Base-by-base conservation (phyloP, 2,888 invertebrate genomes). In the Tricholauxania praeusta region DNA sequence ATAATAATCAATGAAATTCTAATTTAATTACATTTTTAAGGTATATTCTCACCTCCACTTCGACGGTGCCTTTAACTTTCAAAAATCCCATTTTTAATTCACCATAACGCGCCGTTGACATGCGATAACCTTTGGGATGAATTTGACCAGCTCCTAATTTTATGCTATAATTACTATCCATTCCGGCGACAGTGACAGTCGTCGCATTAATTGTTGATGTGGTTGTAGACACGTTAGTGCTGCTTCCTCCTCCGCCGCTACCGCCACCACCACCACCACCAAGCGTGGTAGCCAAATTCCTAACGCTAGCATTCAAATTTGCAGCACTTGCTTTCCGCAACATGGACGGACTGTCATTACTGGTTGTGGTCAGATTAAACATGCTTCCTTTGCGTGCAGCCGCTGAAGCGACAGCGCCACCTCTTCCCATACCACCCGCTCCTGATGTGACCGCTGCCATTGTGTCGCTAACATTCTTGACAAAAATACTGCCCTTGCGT, bases 31-130 rank as follows among this genome's bases (percentile, higher is more conserved):
- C 6, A 7, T 39, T 10, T 10, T 10, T 8, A 49, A 7, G 6
- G 48, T 17, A 22, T 53, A 6, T n/a, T 78, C 81, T 84, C 57
- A 90, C 91, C 89, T 97, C 96, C 32, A 97, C 94, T 87, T 97
- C 96, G 75, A 97, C 90, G 81, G 95, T 94, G 80, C 96, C 96
- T 88, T 97, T 97, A 83, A 95, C 93, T 90, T 97, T 94, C 82
- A 94, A 91, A 81, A 97, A 92, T 74, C 95, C 95, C 86, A 97
- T 89, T 85, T 95, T 94, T 79, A 97, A 91, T 88, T 96, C 95
- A 6, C 96, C 95, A 75, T 91, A 90, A 80, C 92, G 92, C 73
- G 91, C 91, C 82, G 91, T 91, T 80, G 90, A 90, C 79, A 93
- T 88, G 79, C 91, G 91, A 81, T 92, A 92, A 80, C 92, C 93